Conservation (phyloP, 2,797 vertebrate genomes). For the Streptopelia turtur region DNA sequence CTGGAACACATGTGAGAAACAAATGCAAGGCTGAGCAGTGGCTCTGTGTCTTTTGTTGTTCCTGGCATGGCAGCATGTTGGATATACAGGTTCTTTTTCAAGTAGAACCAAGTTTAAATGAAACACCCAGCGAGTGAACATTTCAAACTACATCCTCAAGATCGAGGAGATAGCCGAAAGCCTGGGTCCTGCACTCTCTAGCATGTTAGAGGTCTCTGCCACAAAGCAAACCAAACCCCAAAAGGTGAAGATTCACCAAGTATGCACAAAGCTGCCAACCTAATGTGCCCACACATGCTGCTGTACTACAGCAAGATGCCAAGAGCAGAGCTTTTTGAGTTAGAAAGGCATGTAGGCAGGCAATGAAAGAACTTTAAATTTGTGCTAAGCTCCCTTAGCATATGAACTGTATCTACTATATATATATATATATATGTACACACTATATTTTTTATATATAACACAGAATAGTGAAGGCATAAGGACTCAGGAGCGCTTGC, state of each 20-base stretch:
- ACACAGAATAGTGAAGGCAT: neutral
- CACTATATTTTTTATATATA: neutral
- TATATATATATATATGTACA: neutral
- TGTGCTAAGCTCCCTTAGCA: neutral
- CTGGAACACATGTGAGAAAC: conserved; percentile 38
- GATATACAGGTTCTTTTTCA: neutral
- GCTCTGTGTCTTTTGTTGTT: conserved; percentile 33
- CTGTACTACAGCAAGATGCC: conserved; percentile 6
- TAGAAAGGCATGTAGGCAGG: neutral
- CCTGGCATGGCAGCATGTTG: neutral
- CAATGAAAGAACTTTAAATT: neutral
- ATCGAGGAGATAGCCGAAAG: neutral
- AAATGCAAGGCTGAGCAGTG: conserved; percentile 27
- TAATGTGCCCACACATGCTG: conserved; percentile 40
- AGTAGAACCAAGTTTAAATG: conserved; percentile 37
- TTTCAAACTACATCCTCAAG: conserved; percentile 18
- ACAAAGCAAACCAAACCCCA: neutral
- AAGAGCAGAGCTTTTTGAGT: conserved; percentile 22
- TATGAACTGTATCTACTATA: neutral
- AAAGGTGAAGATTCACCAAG: conserved; percentile 22
- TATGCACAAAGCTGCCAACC: neutral
- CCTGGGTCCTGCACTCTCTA: neutral
- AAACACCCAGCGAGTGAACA: conserved; percentile 21
- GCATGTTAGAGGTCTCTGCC: neutral
- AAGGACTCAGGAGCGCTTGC: neutral